A percentile compares a stretch with the other conserved stretches of the same genome.
phyloP scores from a whole-genome alignment of 2,888 invertebrate species.

The Aleiodes leptofemur region DNA sequence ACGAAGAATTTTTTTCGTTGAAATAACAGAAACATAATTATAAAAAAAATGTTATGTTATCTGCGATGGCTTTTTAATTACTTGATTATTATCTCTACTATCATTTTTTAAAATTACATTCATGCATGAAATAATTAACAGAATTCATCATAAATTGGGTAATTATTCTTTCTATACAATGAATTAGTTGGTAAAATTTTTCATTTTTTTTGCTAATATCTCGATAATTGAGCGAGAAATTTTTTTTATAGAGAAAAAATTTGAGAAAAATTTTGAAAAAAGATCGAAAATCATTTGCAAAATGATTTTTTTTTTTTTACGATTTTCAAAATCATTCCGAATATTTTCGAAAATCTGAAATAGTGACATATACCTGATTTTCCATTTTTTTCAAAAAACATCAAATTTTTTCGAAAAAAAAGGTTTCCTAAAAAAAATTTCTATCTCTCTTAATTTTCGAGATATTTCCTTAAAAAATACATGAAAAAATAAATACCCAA shows the following conservation, averaged over 20 bases:
- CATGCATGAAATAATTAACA: constrained; percentile 59
- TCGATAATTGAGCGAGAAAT: not conserved
- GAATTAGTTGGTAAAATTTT: not conserved
- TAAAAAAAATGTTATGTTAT: constrained; percentile 44
- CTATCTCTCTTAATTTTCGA: not conserved
- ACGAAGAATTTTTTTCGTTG: not conserved
- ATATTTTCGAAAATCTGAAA: too few species aligned
- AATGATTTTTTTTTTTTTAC: too few species aligned
- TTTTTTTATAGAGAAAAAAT: too few species aligned
- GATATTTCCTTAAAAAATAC: not conserved
- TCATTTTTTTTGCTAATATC: constrained; percentile 20
- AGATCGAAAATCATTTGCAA: too few species aligned
- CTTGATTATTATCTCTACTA: constrained; percentile 39
- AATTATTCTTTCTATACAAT: constrained; percentile 34
- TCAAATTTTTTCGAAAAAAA: not conserved
- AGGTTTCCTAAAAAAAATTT: not conserved
- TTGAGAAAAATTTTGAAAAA: too few species aligned
- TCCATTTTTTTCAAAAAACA: too few species aligned
- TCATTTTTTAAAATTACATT: constrained; percentile 51
- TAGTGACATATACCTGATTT: too few species aligned
- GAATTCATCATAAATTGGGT: constrained; percentile 31
- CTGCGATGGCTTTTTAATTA: constrained; percentile 66
- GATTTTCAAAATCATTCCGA: too few species aligned
- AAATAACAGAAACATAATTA: constrained; percentile 15
- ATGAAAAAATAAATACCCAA: too few species aligned